These are phyloP conservation scores for Gambusia yucatana DNA, from an alignment of 2,797 vertebrate species.

Conservation along the genomic window DNA sequence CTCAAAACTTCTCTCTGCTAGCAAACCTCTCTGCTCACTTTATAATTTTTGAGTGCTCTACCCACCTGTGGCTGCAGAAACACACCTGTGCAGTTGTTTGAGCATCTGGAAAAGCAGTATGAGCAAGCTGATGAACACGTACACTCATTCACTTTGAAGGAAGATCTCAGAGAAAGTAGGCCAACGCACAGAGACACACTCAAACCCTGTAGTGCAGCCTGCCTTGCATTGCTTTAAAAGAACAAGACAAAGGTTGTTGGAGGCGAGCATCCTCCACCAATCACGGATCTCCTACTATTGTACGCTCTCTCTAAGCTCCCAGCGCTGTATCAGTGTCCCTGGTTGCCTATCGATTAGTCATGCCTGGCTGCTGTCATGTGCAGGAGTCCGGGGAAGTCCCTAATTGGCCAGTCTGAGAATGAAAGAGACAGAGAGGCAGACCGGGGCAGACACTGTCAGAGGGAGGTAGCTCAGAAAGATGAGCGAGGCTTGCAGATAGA, in stretches of 20 bases:
- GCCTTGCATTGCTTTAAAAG: constrained; percentile 60
- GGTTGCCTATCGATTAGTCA: constrained; percentile 87
- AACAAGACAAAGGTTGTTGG: constrained; percentile 71
- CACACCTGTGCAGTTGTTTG: not conserved
- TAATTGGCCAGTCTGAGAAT: constrained; percentile 82
- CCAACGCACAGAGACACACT: constrained; percentile 47
- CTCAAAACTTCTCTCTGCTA: too few relatives aligned
- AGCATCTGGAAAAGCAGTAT: constrained; percentile 6
- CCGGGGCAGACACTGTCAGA: constrained; percentile 44
- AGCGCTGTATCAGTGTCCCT: constrained; percentile 62
- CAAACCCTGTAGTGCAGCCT: constrained; percentile 47
- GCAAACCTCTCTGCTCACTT: too few relatives aligned
- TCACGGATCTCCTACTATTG: constrained; percentile 40
- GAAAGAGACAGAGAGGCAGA: constrained; percentile 54
- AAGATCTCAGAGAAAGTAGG: constrained; percentile 55
- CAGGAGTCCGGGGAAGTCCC: constrained; percentile 83
- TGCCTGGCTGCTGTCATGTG: constrained; percentile 85
- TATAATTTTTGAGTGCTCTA: too few relatives aligned
- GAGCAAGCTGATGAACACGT: not conserved
- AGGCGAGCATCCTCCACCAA: constrained; percentile 58
- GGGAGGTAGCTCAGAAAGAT: constrained; percentile 60
- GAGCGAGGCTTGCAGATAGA: constrained; percentile 49
- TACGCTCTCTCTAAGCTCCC: constrained; percentile 38
- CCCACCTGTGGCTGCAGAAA: not conserved
- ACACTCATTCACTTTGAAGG: constrained; percentile 13